These are phyloP conservation scores for Silurus lanzhouensis DNA, from an alignment of 2,797 vertebrate genomes.

Conservation along the genomic window DNA sequence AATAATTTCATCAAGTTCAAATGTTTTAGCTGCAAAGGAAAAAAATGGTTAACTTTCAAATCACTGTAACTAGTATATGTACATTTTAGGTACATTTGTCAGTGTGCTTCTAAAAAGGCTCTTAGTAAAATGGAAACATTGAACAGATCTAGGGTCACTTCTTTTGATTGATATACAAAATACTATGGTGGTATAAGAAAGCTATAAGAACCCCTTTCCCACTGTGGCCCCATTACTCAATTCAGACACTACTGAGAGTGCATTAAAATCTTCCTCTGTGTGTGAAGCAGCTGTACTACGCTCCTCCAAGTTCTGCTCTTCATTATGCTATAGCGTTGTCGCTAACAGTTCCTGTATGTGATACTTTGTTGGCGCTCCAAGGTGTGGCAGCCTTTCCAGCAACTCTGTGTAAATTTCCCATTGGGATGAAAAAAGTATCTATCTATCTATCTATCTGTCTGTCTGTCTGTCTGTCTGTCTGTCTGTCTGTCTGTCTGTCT, in stretches of 20 bases:
- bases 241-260: background rate
- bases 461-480: too few species aligned
- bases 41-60: background rate
- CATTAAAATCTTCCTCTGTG: background rate
- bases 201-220: background rate
- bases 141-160: background rate
- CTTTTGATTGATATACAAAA: background rate
- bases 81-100: background rate
- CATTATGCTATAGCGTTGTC: background rate
- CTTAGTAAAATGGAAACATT: background rate
- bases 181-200: background rate
- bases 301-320: background rate
- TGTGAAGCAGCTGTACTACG: background rate
- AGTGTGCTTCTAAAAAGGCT: background rate
- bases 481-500: too few species aligned
- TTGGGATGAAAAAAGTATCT: too few species aligned
- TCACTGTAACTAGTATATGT: background rate
- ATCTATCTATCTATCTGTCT: too few species aligned
- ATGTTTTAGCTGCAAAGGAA: background rate
- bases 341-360: background rate
- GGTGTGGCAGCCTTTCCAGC: too few species aligned
- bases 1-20: background rate
- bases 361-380: too few species aligned
- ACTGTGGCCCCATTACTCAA: background rate
- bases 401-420: too few species aligned